Evolutionary conservation across 1,140 invertebrate genomes (phyloP).

Genomic region (Littorina saxatilis): DNA sequence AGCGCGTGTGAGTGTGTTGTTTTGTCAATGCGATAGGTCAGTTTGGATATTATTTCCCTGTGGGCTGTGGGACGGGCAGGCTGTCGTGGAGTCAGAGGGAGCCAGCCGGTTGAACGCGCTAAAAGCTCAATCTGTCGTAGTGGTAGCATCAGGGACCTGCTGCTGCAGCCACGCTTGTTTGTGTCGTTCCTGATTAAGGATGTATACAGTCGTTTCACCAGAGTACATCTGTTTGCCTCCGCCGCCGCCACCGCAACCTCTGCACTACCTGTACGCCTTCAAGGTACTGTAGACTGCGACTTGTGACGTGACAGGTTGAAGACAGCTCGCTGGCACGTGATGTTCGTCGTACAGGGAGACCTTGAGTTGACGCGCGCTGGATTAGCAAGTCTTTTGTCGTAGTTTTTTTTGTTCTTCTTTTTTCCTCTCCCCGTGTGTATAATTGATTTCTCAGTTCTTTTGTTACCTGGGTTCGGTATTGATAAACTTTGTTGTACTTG

Average conservation of each 20-base stretch:
- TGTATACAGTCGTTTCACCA: slow-evolving; percentile 15
- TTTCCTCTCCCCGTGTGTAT: no score
- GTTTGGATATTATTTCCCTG: slow-evolving; percentile 8
- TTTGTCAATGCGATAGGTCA: slow-evolving; percentile 13
- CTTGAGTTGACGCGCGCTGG: no score
- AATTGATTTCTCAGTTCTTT: no score
- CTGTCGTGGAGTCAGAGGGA: background rate
- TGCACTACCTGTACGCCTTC: slow-evolving; percentile 21
- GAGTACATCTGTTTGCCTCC: slow-evolving; percentile 25
- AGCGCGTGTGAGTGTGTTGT: background rate
- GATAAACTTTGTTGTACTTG: no score
- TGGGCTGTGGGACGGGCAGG: background rate
- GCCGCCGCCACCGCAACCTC: slow-evolving; percentile 3
- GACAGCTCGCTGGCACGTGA: no score
- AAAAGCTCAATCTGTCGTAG: slow-evolving; percentile 4
- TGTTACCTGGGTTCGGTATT: no score
- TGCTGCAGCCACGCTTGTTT: no score
- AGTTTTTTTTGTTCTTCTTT: no score
- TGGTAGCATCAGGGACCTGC: background rate
- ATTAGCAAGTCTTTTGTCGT: no score
- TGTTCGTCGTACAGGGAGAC: no score
- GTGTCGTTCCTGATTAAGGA: background rate
- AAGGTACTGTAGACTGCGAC: no score
- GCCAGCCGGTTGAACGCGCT: background rate
- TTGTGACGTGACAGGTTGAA: no score